Conservation (phyloP, 2,113 vertebrate species). For the Pituophis catenifer region DNA sequence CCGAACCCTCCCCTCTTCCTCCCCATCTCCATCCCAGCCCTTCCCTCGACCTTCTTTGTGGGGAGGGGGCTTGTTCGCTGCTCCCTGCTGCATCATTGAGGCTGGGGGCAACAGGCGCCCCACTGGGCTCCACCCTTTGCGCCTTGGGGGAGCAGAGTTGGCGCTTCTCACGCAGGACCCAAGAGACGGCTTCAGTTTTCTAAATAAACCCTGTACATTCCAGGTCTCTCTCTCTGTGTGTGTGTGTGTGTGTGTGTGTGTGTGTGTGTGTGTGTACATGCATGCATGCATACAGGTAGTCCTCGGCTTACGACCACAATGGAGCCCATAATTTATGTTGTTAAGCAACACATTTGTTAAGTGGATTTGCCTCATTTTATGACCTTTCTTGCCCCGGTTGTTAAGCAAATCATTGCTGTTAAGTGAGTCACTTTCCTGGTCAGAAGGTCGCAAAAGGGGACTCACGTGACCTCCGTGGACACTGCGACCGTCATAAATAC, state of each 20-base stretch:
- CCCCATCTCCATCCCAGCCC: background rate
- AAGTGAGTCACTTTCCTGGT: no score
- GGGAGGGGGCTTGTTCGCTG: background rate
- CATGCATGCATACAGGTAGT: background rate
- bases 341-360: no score
- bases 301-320: no score
- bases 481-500: no score
- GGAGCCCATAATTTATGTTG: no score
- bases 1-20: no score
- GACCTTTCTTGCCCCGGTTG: no score
- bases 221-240: background rate
- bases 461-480: no score
- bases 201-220: conserved; percentile 61
- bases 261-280: background rate
- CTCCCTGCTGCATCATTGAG: background rate
- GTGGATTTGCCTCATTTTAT: no score
- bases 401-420: no score
- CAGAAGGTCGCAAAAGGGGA: no score
- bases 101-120: background rate
- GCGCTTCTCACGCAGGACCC: fast-evolving
- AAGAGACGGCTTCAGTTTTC: conserved; percentile 37
- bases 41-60: background rate
- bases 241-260: no score
- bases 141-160: background rate
- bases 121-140: fast-evolving